Evolutionary conservation across 2,888 invertebrate species (phyloP).

Genomic region (Parnassius apollo): DNA sequence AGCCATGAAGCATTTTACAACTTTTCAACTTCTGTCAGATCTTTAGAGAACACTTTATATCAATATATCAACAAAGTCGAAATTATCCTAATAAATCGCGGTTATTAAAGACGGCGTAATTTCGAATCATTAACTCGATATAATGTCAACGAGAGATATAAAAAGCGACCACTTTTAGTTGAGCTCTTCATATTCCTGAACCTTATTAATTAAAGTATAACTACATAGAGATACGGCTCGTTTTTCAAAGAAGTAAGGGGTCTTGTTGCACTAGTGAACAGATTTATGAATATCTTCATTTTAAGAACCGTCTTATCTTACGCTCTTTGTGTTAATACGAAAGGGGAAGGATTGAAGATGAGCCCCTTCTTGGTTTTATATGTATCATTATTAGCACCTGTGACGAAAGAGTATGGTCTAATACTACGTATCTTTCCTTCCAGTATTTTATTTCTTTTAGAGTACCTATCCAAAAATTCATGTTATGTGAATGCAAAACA

Average conservation of each 20-base stretch:
- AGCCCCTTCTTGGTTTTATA: constrained; percentile 42
- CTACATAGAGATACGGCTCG: not conserved
- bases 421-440: constrained; percentile 4
- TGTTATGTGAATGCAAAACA: no score
- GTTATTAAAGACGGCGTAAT: constrained; percentile 44
- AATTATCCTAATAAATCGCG: constrained; percentile 51
- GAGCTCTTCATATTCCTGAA: constrained; percentile 1
- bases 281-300: constrained; percentile 12
- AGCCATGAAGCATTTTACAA: not conserved
- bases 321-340: constrained; percentile 30
- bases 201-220: constrained; percentile 2
- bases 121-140: constrained; percentile 52
- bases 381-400: constrained; percentile 47
- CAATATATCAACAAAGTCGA: constrained; percentile 32
- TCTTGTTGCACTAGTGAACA: constrained; percentile 15
- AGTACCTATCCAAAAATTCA: not conserved
- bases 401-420: constrained; percentile 18
- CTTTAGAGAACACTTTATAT: constrained; percentile 5
- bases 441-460: not conserved
- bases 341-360: constrained; percentile 36
- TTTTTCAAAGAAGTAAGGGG: constrained; percentile 3
- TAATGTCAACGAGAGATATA: constrained; percentile 42
- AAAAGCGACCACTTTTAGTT: constrained; percentile 31
- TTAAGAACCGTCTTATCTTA: constrained; percentile 18
- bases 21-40: not conserved